These are phyloP conservation scores for Engraulis encrasicolus DNA, from an alignment of 2,113 vertebrate genomes.

Conservation along the genomic window DNA sequence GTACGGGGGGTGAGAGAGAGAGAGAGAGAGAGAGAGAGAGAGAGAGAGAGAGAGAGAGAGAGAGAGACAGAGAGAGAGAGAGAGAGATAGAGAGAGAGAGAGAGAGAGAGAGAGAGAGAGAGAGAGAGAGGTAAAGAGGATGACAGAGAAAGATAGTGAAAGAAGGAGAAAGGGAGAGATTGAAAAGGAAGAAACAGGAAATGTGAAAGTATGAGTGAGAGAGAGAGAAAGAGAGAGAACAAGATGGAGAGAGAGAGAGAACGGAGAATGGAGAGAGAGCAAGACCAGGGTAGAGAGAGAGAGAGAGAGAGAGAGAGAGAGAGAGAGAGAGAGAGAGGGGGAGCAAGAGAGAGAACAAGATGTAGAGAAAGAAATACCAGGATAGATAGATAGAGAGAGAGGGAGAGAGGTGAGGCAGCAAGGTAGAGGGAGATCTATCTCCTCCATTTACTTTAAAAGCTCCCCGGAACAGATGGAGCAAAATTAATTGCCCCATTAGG, in stretches of 20 bases:
- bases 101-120: too few relatives aligned
- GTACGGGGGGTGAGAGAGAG: conserved; percentile 18
- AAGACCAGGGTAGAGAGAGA: background rate
- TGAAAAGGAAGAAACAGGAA: too few relatives aligned
- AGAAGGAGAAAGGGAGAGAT: too few relatives aligned
- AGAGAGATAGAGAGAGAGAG: too few relatives aligned
- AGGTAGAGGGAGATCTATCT: background rate
- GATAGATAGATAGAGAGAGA: too few relatives aligned
- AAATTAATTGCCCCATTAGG: conserved; percentile 98
- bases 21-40: conserved; percentile 34
- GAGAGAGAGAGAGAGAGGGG: conserved; percentile 53
- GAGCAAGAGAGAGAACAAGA: conserved; percentile 29
- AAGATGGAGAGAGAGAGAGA: too few relatives aligned
- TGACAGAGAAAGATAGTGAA: too few relatives aligned
- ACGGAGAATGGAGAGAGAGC: too few relatives aligned
- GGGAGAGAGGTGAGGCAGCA: background rate
- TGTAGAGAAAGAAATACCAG: too few relatives aligned
- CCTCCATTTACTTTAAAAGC: conserved; percentile 95
- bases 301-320: too few relatives aligned
- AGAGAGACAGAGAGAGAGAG: background rate
- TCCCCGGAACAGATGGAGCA: conserved; percentile 95
- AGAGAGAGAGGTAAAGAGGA: too few relatives aligned
- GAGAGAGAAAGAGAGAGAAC: conserved; percentile 39
- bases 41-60: conserved; percentile 8
- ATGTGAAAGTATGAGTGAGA: conserved; percentile 59